Evolutionary conservation across 23 tunicate species (phyloP), one percentile per base, ranked within the genome.

Genomic region (Ascidia mentula): DNA sequence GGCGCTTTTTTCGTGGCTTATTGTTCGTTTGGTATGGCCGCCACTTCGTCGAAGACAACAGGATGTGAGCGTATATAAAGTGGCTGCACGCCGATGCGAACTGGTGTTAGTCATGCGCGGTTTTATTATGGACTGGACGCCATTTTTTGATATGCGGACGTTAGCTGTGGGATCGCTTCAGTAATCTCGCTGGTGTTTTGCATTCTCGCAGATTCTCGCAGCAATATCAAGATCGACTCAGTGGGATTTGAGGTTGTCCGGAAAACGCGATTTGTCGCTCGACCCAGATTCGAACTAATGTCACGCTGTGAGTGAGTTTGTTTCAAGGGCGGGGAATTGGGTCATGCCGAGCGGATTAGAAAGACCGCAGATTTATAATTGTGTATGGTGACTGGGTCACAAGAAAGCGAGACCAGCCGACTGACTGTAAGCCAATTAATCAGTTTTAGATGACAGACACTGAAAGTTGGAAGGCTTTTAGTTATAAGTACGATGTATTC

Each of bases 11-110:
- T 53, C 24, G 65, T 28, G 65, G 65, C 65, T 26, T 3, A 53
- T 53, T 53, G 65, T 53, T 53, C 65, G 22, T 53, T 53, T 53
- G 13, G 24, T n/a, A 53, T 53, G 65, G n/a, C n/a, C n/a, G n/a
- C n/a, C n/a, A n/a, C 24, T 53, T 53, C 65, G 65, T 1, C 65
- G 65, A 53, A 53, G 65, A 53, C 65, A 53, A 53, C 65, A 53
- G 65, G 65, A 53, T 53, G 65, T 53, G 65, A 53, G 65, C 24
- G 24, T 53, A 53, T 53, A 53, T 53, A 53, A n/a, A 53, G 65
- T 9, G 65, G 13, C 65, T 28, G 13, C n/a, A 9, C 7, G 24
- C 24, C 65, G 65, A 3, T 53, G 65, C 13, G 28, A 9, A 9
- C 65, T 26, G 1, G 65, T n/a, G 24, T 53, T 53, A 53, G 65